Evolutionary conservation across 2,888 invertebrate genomes (phyloP).

Genomic region (Amiota communis): DNA sequence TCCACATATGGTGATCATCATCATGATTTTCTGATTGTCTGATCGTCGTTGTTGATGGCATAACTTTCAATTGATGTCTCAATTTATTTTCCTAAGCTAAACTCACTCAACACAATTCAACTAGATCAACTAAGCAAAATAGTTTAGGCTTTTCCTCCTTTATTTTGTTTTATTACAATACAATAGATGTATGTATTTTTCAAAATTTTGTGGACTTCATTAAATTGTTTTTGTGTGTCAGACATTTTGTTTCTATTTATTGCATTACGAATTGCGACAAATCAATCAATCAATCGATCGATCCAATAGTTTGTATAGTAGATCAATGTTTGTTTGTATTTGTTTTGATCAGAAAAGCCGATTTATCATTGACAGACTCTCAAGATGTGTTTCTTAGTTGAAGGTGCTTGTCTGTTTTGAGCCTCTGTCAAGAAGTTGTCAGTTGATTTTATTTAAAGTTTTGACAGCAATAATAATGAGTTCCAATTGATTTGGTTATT

Average conservation of each 20-base stretch:
- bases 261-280: conserved; percentile 26
- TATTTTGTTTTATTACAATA: no score
- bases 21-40: conserved; percentile 2
- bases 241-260: conserved; percentile 18
- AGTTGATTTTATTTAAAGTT: not conserved
- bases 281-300: conserved; percentile 16
- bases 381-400: not conserved
- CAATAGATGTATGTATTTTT: no score
- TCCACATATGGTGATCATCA: conserved; percentile 30
- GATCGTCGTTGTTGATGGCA: conserved; percentile 29
- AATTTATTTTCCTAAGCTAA: conserved; percentile 44
- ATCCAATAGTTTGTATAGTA: no score
- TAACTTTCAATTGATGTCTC: conserved; percentile 62
- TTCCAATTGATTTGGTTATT: no score
- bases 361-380: not conserved
- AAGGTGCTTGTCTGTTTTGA: conserved; percentile 1
- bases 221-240: conserved; percentile 21
- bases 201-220: conserved; percentile 17
- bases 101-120: no score
- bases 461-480: no score
- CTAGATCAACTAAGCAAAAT: no score
- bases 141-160: conserved; percentile 46
- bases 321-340: no score
- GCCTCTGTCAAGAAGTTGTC: conserved; percentile 8
- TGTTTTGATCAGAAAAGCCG: no score